A percentile compares a stretch with the other conserved stretches of the same genome.
These are phyloP conservation scores for Brachyistius frenatus DNA, from an alignment of 2,113 vertebrate genomes.

Conservation along the genomic window DNA sequence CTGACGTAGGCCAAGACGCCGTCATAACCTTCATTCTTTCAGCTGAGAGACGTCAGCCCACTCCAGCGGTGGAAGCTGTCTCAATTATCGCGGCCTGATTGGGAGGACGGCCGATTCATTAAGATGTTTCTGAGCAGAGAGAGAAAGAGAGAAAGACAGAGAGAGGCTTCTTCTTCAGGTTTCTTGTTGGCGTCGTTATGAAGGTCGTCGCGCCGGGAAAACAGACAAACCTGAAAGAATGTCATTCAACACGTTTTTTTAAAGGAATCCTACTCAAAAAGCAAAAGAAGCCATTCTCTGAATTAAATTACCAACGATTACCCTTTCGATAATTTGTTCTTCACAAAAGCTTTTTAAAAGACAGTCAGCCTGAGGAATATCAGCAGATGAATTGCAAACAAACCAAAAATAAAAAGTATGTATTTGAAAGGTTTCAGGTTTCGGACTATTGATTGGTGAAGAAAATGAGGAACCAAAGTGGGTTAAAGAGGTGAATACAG, in stretches of 20 bases:
- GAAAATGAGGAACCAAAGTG: no score
- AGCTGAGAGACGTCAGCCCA: conserved; percentile 67
- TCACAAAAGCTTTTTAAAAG: no score
- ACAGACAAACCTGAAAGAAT: conserved; percentile 70
- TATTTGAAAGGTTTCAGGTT: no score
- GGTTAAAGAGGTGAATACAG: no score
- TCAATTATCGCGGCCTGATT: conserved; percentile 61
- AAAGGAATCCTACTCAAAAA: neutral
- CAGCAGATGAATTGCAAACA: no score
- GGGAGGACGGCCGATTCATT: conserved; percentile 51
- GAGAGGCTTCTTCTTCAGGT: neutral
- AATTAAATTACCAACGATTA: no score
- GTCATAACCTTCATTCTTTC: conserved; percentile 75
- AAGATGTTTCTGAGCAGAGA: conserved; percentile 45
- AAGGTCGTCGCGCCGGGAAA: conserved; percentile 53
- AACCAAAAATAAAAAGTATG: no score
- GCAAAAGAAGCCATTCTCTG: no score
- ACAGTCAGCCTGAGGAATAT: no score
- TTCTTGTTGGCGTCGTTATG: neutral
- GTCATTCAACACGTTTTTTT: neutral
- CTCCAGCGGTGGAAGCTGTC: conserved; percentile 1
- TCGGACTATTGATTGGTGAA: no score
- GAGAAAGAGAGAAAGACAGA: neutral
- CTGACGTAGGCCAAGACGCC: conserved; percentile 54
- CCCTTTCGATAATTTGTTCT: no score